Percentiles rank a stretch among this genome's conserved stretches.
These are phyloP conservation scores for Tapirus indicus DNA, from an alignment of 2,797 vertebrate genomes.

Conservation along the genomic window DNA sequence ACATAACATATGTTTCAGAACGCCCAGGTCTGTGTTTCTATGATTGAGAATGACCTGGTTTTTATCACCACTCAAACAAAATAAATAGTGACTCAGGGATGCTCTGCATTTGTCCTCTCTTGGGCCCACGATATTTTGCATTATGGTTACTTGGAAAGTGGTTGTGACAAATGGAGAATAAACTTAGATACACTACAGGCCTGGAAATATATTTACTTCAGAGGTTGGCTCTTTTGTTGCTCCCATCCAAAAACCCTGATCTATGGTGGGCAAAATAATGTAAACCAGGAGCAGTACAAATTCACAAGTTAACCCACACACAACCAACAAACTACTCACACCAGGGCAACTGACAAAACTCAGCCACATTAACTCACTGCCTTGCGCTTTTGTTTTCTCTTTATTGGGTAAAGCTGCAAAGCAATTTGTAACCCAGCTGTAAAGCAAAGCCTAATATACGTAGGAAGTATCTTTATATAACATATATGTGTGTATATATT, in stretches of 20 bases:
- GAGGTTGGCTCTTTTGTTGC: conserved; percentile 23
- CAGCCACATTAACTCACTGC: conserved; percentile 12
- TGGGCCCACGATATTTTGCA: conserved; percentile 9
- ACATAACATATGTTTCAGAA: conserved; percentile 20
- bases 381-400: background rate
- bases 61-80: conserved; percentile 47
- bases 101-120: conserved; percentile 62
- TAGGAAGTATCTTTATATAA: background rate
- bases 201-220: conserved; percentile 50
- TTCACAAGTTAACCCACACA: background rate
- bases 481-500: background rate
- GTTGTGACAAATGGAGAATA: conserved; percentile 64
- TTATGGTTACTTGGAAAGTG: conserved; percentile 62
- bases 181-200: background rate
- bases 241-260: conserved; percentile 6
- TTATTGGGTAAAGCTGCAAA: conserved; percentile 49
- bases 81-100: conserved; percentile 36
- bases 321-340: background rate
- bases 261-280: conserved; percentile 54
- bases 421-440: conserved; percentile 54
- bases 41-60: conserved; percentile 68
- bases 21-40: conserved; percentile 43
- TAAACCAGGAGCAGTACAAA: conserved; percentile 6
- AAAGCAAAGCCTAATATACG: background rate
- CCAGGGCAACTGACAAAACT: background rate